These are phyloP conservation scores for Lepidothrix coronata DNA, from an alignment of 2,113 vertebrate species.

Conservation along the genomic window DNA sequence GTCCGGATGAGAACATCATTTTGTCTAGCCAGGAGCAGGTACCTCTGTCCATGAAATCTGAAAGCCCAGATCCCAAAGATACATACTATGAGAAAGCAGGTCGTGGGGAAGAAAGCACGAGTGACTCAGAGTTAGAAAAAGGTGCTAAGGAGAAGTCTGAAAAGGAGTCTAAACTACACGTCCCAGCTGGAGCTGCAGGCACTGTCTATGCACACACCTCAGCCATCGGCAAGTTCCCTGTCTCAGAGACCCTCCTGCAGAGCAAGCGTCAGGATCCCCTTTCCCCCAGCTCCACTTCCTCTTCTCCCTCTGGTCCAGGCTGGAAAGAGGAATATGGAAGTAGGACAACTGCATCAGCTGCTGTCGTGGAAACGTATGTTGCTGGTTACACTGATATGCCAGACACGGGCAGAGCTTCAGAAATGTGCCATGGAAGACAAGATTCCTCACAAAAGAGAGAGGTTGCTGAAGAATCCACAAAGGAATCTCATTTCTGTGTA, in stretches of 20 bases:
- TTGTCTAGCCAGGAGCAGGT: constrained; percentile 54
- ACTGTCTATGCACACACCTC: background rate
- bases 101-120: constrained; percentile 68
- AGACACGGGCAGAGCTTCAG: background rate
- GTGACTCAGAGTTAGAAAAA: constrained; percentile 89
- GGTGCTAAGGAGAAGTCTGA: constrained; percentile 87
- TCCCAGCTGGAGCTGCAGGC: background rate
- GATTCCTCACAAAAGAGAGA: background rate
- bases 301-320: background rate
- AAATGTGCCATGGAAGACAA: background rate
- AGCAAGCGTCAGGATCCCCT: background rate
- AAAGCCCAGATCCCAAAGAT: constrained; percentile 24
- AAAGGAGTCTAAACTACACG: constrained; percentile 78
- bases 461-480: background rate
- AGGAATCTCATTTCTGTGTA: background rate
- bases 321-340: background rate
- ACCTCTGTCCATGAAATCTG: constrained; percentile 56
- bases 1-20: constrained; percentile 73
- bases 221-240: background rate
- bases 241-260: background rate
- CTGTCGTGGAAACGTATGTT: background rate
- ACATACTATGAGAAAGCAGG: constrained; percentile 70
- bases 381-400: background rate
- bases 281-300: constrained; percentile 14
- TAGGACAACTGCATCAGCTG: background rate